Conservation (phyloP, 2,113 vertebrate species). For the Acanthisitta chloris region DNA sequence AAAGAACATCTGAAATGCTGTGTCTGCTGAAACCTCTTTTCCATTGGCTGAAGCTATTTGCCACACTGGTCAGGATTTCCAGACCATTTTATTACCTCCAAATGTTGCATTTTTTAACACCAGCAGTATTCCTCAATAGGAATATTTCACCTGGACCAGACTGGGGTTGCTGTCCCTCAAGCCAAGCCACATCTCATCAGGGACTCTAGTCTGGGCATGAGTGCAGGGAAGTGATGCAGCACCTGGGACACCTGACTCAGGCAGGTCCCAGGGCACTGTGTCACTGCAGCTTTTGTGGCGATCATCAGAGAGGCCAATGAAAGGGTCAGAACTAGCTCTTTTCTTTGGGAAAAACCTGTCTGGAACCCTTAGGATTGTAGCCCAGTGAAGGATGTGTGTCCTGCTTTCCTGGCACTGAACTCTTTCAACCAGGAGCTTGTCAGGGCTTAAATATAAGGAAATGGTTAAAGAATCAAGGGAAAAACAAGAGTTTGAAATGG, state of each 20-base stretch:
- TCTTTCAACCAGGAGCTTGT: not conserved
- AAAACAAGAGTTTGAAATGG: not conserved
- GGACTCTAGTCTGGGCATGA: not conserved
- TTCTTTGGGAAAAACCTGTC: not conserved
- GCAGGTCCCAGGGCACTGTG: not conserved
- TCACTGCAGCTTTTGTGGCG: not conserved
- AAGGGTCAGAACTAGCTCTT: not conserved
- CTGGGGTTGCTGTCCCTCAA: not conserved
- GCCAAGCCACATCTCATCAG: too few relatives aligned
- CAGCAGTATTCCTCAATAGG: not conserved
- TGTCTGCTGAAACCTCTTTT: not conserved
- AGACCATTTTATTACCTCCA: not conserved
- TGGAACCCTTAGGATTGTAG: not conserved
- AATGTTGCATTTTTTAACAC: not conserved
- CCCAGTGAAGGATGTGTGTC: not conserved
- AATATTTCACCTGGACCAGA: not conserved
- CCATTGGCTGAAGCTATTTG: not conserved
- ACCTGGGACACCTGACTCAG: too few relatives aligned
- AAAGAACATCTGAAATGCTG: not conserved
- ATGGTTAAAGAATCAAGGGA: not conserved
- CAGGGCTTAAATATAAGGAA: not conserved
- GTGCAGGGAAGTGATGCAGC: not conserved
- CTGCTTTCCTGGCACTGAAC: not conserved
- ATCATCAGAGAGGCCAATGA: not conserved
- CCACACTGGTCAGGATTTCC: not conserved